Percentiles rank a stretch among this genome's conserved stretches.
These are phyloP conservation scores for Andrena bucephala DNA, from an alignment of 2,888 invertebrate species.

Conservation along the genomic window DNA sequence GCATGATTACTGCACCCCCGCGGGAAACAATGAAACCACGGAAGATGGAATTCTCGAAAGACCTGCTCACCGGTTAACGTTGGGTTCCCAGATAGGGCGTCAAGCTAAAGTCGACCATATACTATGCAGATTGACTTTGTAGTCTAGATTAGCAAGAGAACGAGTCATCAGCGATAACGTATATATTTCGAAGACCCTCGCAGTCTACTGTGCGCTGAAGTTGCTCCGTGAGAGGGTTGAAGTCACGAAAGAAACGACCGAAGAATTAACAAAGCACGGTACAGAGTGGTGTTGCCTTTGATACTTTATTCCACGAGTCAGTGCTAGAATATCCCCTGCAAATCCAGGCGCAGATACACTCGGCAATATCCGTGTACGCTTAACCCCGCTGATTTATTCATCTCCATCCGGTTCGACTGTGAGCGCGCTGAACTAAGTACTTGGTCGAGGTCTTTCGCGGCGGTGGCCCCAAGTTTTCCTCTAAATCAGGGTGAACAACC, in stretches of 20 bases:
- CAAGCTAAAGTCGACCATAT: too few relatives aligned
- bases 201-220: background rate
- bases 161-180: too few relatives aligned
- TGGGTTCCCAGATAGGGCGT: too few relatives aligned
- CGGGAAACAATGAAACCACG: too few relatives aligned
- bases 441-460: slow-evolving; percentile 24
- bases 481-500: slow-evolving; percentile 69
- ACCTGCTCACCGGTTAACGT: too few relatives aligned
- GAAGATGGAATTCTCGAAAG: too few relatives aligned
- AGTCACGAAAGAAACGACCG: background rate
- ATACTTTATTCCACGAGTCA: slow-evolving; percentile 7
- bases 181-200: too few relatives aligned
- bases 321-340: background rate
- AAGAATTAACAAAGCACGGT: background rate
- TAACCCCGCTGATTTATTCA: slow-evolving; percentile 52
- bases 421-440: slow-evolving; percentile 11
- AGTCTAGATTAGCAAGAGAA: too few relatives aligned
- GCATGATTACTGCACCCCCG: too few relatives aligned
- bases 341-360: background rate
- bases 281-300: background rate
- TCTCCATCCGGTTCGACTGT: slow-evolving; percentile 33
- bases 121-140: too few relatives aligned
- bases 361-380: slow-evolving; percentile 21
- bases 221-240: background rate
- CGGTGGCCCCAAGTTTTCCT: slow-evolving; percentile 51